Percentiles rank a stretch among this genome's conserved stretches.
Conservation (phyloP, 2,113 vertebrate genomes). For the Phoxinus phoxinus region DNA sequence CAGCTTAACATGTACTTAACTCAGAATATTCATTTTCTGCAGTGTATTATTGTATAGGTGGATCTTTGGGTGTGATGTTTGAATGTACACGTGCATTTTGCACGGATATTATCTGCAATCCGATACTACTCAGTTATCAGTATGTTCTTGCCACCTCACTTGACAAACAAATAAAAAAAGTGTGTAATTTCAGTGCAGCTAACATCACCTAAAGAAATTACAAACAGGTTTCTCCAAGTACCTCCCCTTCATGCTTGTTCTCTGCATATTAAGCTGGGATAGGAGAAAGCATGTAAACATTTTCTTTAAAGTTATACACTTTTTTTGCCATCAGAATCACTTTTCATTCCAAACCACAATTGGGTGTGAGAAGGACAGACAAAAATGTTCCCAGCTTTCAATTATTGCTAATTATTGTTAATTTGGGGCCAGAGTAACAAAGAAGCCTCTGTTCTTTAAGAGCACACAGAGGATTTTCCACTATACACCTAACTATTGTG, state of each 20-base stretch:
- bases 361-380: slow-evolving; percentile 14
- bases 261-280: not conserved
- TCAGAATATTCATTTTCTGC: not conserved
- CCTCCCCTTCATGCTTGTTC: not conserved
- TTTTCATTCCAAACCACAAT: not conserved
- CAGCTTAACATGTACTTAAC: not conserved
- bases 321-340: not conserved
- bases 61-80: not conserved
- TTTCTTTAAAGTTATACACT: not conserved
- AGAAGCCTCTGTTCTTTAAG: slow-evolving; percentile 29
- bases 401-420: slow-evolving; percentile 13
- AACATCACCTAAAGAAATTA: no score
- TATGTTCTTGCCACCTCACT: not conserved
- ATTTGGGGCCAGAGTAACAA: not conserved
- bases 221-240: not conserved
- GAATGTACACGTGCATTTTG: not conserved
- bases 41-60: not conserved
- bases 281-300: not conserved
- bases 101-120: not conserved
- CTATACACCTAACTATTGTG: slow-evolving; percentile 40
- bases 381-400: slow-evolving; percentile 24
- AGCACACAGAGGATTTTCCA: slow-evolving; percentile 46
- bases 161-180: slow-evolving; percentile 18
- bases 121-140: not conserved
- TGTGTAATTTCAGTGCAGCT: not conserved